Evolutionary conservation across 2,113 vertebrate species (phyloP).

Genomic region (Megaleporinus macrocephalus): DNA sequence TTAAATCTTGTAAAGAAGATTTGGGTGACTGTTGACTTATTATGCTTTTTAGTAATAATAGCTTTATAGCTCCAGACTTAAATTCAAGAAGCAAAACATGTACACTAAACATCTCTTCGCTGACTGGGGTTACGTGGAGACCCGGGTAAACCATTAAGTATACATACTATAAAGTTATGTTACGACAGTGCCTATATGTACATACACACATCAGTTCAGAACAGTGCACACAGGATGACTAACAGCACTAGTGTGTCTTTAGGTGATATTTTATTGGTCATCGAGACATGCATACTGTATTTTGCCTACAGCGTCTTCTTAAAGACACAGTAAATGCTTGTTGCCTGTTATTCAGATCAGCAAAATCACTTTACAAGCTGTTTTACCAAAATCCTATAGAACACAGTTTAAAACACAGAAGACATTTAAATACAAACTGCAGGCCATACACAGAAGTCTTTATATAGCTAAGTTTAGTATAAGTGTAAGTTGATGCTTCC

Average conservation of each 20-base stretch:
- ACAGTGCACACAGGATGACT: background rate
- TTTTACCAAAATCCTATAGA: conserved; percentile 57
- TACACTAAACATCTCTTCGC: too few relatives aligned
- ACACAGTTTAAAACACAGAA: conserved; percentile 56
- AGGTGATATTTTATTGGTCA: conserved; percentile 51
- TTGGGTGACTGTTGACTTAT: too few relatives aligned
- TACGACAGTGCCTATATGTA: too few relatives aligned
- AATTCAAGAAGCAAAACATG: too few relatives aligned
- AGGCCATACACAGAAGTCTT: conserved; percentile 46
- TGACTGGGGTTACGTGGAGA: too few relatives aligned
- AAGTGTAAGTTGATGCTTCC: conserved; percentile 19
- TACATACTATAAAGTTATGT: too few relatives aligned
- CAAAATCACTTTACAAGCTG: conserved; percentile 51
- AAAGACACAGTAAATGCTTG: conserved; percentile 41
- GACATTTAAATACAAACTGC: conserved; percentile 50
- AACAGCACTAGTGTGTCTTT: conserved; percentile 22
- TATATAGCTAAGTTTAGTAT: conserved; percentile 3
- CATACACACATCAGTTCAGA: background rate
- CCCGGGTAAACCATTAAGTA: too few relatives aligned
- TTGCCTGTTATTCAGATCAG: conserved; percentile 29
- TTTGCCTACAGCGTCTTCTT: conserved; percentile 45
- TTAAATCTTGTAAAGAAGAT: too few relatives aligned
- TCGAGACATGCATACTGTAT: conserved; percentile 48
- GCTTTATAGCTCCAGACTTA: too few relatives aligned
- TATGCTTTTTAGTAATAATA: too few relatives aligned